Evolutionary conservation across 2,113 vertebrate species (phyloP).

Genomic region (Urocitellus parryii): DNA sequence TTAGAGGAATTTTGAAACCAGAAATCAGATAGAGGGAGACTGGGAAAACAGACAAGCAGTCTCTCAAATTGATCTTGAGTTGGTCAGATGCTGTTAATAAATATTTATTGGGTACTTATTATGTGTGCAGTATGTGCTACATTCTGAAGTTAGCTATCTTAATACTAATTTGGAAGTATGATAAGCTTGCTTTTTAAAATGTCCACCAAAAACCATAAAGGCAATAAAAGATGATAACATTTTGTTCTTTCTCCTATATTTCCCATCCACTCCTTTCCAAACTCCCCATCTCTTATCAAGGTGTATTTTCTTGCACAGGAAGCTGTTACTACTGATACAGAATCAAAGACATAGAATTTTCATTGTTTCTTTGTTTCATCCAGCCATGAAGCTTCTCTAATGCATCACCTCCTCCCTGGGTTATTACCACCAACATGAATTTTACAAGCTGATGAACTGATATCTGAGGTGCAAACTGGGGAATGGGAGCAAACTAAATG

Average conservation of each 20-base stretch:
- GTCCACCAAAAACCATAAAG: not conserved
- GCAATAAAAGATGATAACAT: not conserved
- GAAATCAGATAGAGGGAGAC: conserved; percentile 40
- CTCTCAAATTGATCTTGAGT: conserved; percentile 63
- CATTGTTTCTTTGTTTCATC: conserved; percentile 24
- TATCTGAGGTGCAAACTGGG: not conserved
- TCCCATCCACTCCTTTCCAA: not conserved
- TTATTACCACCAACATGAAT: conserved; percentile 6
- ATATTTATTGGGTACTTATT: conserved; percentile 74
- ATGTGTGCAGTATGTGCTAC: conserved; percentile 36
- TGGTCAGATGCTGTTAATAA: conserved; percentile 71
- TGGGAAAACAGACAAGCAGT: not conserved
- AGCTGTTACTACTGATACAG: not conserved
- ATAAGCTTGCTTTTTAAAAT: conserved; percentile 39
- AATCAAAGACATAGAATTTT: not conserved
- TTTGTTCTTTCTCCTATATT: not conserved
- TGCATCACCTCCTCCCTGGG: not conserved
- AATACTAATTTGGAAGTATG: conserved; percentile 33
- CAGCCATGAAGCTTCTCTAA: not conserved
- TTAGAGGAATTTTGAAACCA: conserved; percentile 42
- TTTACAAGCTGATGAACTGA: conserved; percentile 44
- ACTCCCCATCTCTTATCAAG: not conserved
- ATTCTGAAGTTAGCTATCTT: not conserved
- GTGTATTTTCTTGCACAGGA: not conserved
- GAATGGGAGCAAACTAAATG: not conserved